Base-by-base conservation (phyloP, 2,113 vertebrate genomes). In the Dasyornis broadbenti region DNA sequence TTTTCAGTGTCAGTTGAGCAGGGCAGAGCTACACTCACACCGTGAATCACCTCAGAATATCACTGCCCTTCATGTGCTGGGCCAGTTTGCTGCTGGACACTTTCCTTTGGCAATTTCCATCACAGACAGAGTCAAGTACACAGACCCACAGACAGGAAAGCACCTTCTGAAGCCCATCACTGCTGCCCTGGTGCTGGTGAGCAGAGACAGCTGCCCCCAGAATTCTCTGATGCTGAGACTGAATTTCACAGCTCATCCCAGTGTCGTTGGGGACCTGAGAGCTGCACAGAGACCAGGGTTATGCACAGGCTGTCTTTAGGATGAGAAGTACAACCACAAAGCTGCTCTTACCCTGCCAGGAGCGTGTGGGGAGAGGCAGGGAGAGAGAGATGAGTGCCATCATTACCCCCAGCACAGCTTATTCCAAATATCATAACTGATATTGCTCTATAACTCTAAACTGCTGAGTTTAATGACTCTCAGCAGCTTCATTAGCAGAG, bases 1-100 rank as follows among this genome's bases (percentile, higher is more conserved):
- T 49, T 75, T 13, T 11, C n/a, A 35, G 20, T 8, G 44, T 13
- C 2, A 1, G 27, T 8, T 57, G 2, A 30, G 10, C 3, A 2
- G 40, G 39, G 45, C 59, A 92, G 37, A 78, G 45, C 72, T 59
- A 64, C 49, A 22, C 30, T 15, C 40, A n/a, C 54, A 27, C 10
- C 26, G 27, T 4, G 37, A 42, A 65, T 81, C 11, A 1, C 3
- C 56, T 57, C 59, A 56, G 50, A 39, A n/a, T 47, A 14, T 7
- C 35, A 8, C 54, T 75, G 70, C 39, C 31, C 50, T n/a, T 37
- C 45, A 7, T 0, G 5, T 7, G 12, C 45, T 1, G 2, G 35
- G 65, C 17, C 27, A 45, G 39, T 39, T 59, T 76, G 8, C 24
- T 44, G 13, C 45, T 28, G 82, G 13, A 39, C 7, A 44, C 18